Percentiles rank a stretch among this genome's conserved stretches.
Evolutionary conservation across 2,797 vertebrate genomes (phyloP).

Genomic region (Phyllotis vaccarum): DNA sequence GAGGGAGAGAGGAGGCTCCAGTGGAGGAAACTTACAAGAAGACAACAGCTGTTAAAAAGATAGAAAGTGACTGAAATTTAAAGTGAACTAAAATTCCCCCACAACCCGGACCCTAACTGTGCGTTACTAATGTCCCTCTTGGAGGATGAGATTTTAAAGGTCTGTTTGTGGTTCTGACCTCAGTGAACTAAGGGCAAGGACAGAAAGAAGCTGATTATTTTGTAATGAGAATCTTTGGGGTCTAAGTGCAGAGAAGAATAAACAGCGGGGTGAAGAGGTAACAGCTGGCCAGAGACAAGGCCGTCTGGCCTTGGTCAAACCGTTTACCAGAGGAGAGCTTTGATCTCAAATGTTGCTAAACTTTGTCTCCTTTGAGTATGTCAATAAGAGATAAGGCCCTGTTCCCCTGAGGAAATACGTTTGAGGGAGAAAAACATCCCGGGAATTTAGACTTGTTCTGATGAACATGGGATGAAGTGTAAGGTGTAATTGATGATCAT

Average conservation of each 20-base stretch:
- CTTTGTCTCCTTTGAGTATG: background rate
- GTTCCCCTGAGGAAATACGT: background rate
- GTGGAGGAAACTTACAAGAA: background rate
- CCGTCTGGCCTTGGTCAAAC: background rate
- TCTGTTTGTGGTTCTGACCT: constrained; percentile 45
- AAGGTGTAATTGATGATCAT: background rate
- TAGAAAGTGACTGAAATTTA: background rate
- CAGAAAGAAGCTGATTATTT: background rate
- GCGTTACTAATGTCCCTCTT: background rate
- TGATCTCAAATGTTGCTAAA: constrained; percentile 37
- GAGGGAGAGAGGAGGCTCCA: background rate
- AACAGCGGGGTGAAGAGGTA: constrained; percentile 26
- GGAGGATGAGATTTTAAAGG: background rate
- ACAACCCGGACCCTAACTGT: background rate
- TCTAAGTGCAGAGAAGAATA: constrained; percentile 2
- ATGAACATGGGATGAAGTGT: background rate
- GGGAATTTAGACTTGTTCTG: background rate
- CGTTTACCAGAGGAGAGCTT: background rate
- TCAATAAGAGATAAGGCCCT: background rate
- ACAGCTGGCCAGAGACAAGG: background rate
- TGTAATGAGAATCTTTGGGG: background rate
- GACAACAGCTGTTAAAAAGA: background rate
- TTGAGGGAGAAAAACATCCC: background rate
- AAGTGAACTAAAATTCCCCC: constrained; percentile 14
- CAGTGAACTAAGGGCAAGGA: constrained; percentile 51